These are phyloP conservation scores for Diplodus sargus DNA, from an alignment of 2,797 vertebrate species.

Conservation along the genomic window DNA sequence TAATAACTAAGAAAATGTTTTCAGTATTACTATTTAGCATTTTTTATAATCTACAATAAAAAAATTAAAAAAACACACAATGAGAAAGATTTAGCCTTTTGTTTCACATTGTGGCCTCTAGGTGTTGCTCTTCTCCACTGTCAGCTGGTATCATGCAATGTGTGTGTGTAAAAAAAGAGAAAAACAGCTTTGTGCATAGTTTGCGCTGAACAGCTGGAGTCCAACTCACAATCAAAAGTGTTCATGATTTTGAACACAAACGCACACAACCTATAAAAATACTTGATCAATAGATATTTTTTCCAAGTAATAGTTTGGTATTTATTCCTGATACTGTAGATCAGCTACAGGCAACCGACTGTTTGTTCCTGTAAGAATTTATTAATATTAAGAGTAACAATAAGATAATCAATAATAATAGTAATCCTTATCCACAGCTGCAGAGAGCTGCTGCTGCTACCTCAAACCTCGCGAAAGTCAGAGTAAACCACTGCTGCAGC, in stretches of 20 bases:
- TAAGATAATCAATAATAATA: too few relatives aligned
- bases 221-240: neutral
- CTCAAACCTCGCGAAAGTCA: neutral
- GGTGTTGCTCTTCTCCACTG: neutral
- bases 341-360: too few relatives aligned
- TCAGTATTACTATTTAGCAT: too few relatives aligned
- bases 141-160: neutral
- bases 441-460: neutral
- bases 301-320: neutral
- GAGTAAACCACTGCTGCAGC: constrained; percentile 3
- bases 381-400: too few relatives aligned
- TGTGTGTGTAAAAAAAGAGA: neutral
- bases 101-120: neutral
- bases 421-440: neutral
- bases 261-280: neutral
- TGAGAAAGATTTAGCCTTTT: neutral
- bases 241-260: too few relatives aligned
- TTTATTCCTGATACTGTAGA: neutral
- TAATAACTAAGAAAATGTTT: too few relatives aligned
- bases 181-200: neutral
- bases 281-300: neutral
- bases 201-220: neutral
- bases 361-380: neutral
- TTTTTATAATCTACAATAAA: too few relatives aligned
- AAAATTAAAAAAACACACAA: neutral